phyloP scores from a whole-genome alignment of 2,113 vertebrate genomes.

The Rhipidura dahli region DNA sequence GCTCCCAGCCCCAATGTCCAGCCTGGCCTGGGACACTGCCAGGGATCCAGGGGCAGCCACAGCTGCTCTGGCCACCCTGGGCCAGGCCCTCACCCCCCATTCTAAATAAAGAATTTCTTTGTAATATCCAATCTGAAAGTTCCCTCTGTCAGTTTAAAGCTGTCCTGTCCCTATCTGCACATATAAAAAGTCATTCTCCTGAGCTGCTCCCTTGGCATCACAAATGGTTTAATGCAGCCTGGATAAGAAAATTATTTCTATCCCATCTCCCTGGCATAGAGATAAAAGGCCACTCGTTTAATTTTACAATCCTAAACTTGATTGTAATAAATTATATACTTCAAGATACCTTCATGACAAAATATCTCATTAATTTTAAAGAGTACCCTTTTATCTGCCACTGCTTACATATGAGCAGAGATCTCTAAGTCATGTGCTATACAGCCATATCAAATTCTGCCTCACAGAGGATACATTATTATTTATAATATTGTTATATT shows the following conservation, averaged over 20 bases:
- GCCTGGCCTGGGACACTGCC: rapidly evolving
- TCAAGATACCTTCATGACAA: neutral
- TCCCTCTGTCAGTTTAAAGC: neutral
- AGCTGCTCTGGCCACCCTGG: neutral
- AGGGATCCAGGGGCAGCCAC: neutral
- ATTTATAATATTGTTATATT: neutral
- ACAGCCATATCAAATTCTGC: neutral
- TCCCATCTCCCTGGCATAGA: neutral
- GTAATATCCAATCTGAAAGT: neutral
- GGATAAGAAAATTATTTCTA: neutral
- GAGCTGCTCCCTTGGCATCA: neutral
- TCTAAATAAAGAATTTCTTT: neutral
- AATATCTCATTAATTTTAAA: neutral
- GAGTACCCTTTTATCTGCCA: neutral
- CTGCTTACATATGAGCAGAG: neutral
- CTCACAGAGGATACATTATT: neutral
- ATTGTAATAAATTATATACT: neutral
- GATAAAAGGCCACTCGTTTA: neutral
- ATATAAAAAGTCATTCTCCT: neutral
- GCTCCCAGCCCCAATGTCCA: rapidly evolving
- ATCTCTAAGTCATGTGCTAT: neutral
- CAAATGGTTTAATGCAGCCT: neutral
- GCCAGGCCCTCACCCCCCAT: rapidly evolving
- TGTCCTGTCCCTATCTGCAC: too few relatives aligned
- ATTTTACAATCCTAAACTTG: neutral